Conservation (phyloP, 2,113 vertebrate species). For the Alligator sinensis region DNA sequence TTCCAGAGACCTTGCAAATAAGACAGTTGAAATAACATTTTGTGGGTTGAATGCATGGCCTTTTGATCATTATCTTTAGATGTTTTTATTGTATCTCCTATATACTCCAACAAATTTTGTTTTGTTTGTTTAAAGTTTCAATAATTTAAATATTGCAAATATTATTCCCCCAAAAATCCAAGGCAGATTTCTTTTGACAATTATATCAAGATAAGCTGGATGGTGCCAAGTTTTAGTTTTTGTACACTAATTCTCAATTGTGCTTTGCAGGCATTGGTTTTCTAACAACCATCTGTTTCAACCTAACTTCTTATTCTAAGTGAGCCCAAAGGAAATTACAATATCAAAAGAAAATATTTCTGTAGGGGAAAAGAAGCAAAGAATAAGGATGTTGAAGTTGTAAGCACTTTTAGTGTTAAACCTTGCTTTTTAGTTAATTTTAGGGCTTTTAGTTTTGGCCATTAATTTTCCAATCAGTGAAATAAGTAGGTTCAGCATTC, state of each 20-base stretch:
- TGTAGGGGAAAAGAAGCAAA: constrained; percentile 12
- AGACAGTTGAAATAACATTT: fast-evolving
- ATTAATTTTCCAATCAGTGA: not conserved
- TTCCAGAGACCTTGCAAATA: fast-evolving
- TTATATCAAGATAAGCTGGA: constrained; percentile 62
- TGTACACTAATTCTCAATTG: constrained; percentile 77
- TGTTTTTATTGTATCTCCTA: not conserved
- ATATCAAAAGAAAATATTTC: constrained; percentile 73
- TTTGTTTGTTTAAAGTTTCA: constrained; percentile 75
- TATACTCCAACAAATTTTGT: constrained; percentile 12
- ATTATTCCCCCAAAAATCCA: constrained; percentile 40
- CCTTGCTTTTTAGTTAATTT: constrained; percentile 1
- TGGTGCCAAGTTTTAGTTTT: constrained; percentile 68
- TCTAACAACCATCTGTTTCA: constrained; percentile 77
- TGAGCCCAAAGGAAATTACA: constrained; percentile 74
- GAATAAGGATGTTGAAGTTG: constrained; percentile 26
- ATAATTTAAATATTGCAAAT: constrained; percentile 70
- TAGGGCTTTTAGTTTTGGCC: not conserved
- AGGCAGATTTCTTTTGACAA: constrained; percentile 81
- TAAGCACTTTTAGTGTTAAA: constrained; percentile 40
- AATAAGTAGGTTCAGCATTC: not conserved
- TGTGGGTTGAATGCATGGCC: not conserved
- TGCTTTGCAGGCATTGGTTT: constrained; percentile 71
- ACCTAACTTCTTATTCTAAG: constrained; percentile 57
- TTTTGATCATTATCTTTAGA: not conserved